These are phyloP conservation scores for Rhabdophis nuchalis DNA, from an alignment of 2,797 vertebrate genomes.

Conservation along the genomic window DNA sequence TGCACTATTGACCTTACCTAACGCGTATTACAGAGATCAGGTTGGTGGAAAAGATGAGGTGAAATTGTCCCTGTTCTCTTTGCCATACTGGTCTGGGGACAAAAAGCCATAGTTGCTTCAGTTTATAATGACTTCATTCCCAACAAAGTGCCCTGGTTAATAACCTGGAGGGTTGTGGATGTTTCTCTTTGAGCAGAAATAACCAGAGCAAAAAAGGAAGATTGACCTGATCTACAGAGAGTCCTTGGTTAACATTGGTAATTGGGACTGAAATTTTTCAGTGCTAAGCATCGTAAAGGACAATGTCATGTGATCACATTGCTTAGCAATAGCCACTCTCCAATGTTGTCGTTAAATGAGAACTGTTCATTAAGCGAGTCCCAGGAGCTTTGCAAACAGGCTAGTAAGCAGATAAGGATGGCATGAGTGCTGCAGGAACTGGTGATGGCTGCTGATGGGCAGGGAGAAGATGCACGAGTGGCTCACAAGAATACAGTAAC, in stretches of 20 bases:
- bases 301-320: background rate
- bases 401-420: background rate
- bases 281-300: background rate
- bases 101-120: background rate
- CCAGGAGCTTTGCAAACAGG: background rate
- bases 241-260: background rate
- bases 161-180: background rate
- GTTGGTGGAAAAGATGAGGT: background rate
- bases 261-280: background rate
- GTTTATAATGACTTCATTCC: background rate
- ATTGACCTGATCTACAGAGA: background rate
- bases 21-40: background rate
- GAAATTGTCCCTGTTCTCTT: background rate
- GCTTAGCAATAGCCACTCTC: background rate
- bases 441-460: background rate
- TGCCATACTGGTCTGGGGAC: background rate
- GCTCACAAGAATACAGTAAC: background rate
- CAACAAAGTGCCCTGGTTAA: background rate
- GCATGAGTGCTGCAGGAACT: background rate
- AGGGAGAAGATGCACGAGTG: background rate
- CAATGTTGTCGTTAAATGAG: background rate
- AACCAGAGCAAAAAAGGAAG: background rate
- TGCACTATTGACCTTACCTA: background rate
- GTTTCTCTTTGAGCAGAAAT: background rate
- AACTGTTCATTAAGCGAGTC: background rate